Evolutionary conservation across 2,888 invertebrate species (phyloP), one percentile per base, ranked within the genome.

Genomic region (Acanthopleura granulata): DNA sequence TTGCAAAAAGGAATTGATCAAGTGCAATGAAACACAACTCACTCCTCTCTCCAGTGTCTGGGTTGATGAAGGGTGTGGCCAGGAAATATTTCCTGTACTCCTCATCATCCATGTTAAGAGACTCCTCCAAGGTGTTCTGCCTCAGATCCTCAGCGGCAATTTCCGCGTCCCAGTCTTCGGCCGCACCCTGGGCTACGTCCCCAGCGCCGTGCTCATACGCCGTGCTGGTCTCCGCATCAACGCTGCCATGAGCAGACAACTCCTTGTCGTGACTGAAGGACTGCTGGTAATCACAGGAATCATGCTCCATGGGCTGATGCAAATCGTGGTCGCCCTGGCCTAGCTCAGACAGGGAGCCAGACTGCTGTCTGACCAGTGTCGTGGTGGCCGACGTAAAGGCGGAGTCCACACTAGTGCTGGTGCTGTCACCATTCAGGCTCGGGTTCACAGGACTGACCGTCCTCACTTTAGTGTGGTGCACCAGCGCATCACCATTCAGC

Each of bases 331-430:
- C 66, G 16, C 29, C 66, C 27, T 27, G 27, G 29, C 66, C 66
- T 66, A 66, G 29, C 29, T 66, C 66, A 6, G 66, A 66, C 66
- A 66, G 22, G 25, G 66, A 66, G 27, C 66, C 66, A n/a, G 61
- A 61, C 27, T 22, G 57, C 61, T 12, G 18, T 22, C n/a, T 27
- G 51, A 61, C 27, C 61, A 27, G 40, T 18, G 18, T 50, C 22
- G 50, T 50, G 18, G 61, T 61, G 29, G 30, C 51, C 18, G 61
- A 66, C 15, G 66, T 66, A 27, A 66, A 66, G 27, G 66, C 66
- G 6, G 66, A 66, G 66, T 85, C 85, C 15, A 84, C 84, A 80
- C 85, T 85, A 16, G 84, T 84, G 72, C 81, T 84, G 15, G 80
- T 84, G 50, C 84, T 84, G 30, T 82, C 82, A 27, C 74, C 79